Base-by-base conservation (phyloP, 2,888 invertebrate genomes). In the Nomada ruficornis region DNA sequence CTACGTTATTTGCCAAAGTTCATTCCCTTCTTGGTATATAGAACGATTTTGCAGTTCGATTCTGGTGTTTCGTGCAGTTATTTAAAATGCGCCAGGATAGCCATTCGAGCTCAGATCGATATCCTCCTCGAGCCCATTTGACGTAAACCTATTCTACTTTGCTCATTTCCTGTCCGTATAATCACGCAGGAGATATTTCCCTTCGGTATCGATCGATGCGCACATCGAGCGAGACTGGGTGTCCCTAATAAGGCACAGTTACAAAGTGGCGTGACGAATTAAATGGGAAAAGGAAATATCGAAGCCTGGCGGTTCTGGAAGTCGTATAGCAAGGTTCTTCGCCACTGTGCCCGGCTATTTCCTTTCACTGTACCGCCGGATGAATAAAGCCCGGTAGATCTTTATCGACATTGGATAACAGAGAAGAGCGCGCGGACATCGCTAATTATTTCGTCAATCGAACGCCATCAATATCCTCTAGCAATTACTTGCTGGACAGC, bases 291-390 rank as follows among this genome's bases (percentile, higher is more conserved):
- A 69, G 69, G 81, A 80, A 81, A 65, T 67, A 57, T 70, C 50
- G 50, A 62, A 80, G n/a, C 18, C 52, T 11, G 50, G 52, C 67
- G 62, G 57, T 78, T 64, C 55, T 70, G 67, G 64, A 67, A 73
- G 64, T 65, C 57, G 55, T 67, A 72, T 44, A 59, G 50, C 52
- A 72, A 36, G 42, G 50, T 67, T 54, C 64, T 68, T 69, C 68
- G n/a, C 63, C 63, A 63, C 55, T 55, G 57, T 73, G 75, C 68
- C 63, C 63, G 59, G 26, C 79, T 62, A 80, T 87, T 87, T 87
- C 85, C 85, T 81, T 52, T 69, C 72, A n/a, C 54, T 67, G 80
- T 88, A 86, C 88, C 88, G 88, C 85, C 83, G 86, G 85, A 88
- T 62, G 83, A 83, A 80, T 82, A 82, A 78, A 86, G 76, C 70